Evolutionary conservation across 2,888 invertebrate species (phyloP).

Genomic region (Ditylenchus weischeri): DNA sequence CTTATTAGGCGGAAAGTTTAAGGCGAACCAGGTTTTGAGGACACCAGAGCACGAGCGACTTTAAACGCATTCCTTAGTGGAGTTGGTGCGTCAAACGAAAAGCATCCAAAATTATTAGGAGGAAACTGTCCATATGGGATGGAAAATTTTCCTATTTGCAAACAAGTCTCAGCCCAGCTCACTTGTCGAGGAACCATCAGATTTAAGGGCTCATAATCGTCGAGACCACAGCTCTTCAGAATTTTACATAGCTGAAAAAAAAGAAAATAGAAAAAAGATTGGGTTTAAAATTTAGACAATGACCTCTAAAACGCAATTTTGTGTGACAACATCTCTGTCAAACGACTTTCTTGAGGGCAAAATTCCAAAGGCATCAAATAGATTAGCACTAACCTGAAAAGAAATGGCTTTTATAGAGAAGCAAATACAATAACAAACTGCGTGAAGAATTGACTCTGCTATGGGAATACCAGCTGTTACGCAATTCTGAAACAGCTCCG

Average conservation of each 20-base stretch:
- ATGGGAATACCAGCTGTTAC: slow-evolving; percentile 11
- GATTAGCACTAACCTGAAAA: slow-evolving; percentile 7
- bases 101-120: background rate
- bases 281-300: background rate
- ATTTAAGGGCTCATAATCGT: too few species aligned
- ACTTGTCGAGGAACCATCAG: background rate
- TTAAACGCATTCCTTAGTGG: slow-evolving; percentile 72
- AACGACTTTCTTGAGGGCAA: slow-evolving; percentile 15
- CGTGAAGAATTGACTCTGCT: slow-evolving; percentile 19
- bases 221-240: too few species aligned
- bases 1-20: background rate
- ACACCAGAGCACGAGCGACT: slow-evolving; percentile 79
- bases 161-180: slow-evolving; percentile 6
- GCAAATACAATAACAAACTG: slow-evolving; percentile 7
- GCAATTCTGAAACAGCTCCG: slow-evolving; percentile 38
- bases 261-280: too few species aligned
- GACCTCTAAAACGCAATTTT: background rate
- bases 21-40: slow-evolving; percentile 67
- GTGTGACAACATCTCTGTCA: background rate
- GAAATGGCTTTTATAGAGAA: too few species aligned
- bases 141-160: slow-evolving; percentile 5
- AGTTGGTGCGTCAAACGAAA: slow-evolving; percentile 36
- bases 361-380: slow-evolving; percentile 33
- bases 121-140: background rate
- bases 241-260: too few species aligned